These are phyloP conservation scores for Sceloporus tristichus DNA, from an alignment of 2,113 vertebrate species.

Conservation along the genomic window DNA sequence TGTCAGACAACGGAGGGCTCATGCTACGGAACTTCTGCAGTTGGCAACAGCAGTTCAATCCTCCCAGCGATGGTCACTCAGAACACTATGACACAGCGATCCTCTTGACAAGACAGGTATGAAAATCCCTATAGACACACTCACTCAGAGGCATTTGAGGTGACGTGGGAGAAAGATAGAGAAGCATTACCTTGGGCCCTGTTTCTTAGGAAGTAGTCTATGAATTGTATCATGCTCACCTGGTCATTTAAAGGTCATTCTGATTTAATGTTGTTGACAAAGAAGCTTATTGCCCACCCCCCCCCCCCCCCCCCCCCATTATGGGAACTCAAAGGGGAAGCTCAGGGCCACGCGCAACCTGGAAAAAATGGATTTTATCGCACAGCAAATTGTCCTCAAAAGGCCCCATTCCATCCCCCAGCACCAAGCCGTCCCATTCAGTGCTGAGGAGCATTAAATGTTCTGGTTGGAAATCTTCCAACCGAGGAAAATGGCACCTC, in stretches of 20 bases:
- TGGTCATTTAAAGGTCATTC: background rate
- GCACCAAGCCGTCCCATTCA: too few species aligned
- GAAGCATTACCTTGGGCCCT: background rate
- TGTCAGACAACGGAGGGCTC: constrained; percentile 90
- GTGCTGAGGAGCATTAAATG: too few species aligned
- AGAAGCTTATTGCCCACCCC: too few species aligned
- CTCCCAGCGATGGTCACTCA: constrained; percentile 86
- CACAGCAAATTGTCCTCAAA: too few species aligned
- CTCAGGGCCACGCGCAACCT: too few species aligned
- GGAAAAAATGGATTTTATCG: too few species aligned
- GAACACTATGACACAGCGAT: constrained; percentile 95
- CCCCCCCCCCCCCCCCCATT: too few species aligned
- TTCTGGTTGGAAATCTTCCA: too few species aligned
- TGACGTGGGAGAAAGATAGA: background rate
- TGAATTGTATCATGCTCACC: background rate
- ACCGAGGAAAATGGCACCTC: too few species aligned
- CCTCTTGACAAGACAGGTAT: constrained; percentile 94
- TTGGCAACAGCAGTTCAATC: constrained; percentile 94
- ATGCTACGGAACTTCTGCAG: constrained; percentile 93
- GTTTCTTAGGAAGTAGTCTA: background rate
- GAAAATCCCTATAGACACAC: background rate
- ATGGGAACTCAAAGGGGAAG: too few species aligned
- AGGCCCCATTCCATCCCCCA: too few species aligned
- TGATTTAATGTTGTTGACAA: background rate
- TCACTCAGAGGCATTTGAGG: background rate